These are phyloP conservation scores for Pseudolaguvia tuberculata DNA, from an alignment of 2,113 vertebrate species.

Conservation along the genomic window DNA sequence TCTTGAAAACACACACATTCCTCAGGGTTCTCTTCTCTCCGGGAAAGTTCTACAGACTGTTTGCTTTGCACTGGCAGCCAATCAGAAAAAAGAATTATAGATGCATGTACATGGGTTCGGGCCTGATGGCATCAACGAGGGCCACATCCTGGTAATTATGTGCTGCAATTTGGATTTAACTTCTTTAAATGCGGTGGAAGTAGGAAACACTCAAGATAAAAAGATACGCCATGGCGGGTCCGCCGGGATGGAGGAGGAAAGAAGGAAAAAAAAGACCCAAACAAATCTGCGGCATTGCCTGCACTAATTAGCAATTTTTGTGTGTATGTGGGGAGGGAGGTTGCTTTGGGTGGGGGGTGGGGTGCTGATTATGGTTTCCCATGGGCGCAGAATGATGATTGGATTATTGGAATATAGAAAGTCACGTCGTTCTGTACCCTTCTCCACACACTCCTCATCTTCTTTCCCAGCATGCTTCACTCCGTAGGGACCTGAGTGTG, in stretches of 20 bases:
- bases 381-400: constrained; percentile 49
- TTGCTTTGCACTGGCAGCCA: constrained; percentile 7
- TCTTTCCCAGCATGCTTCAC: constrained; percentile 67
- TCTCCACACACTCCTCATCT: constrained; percentile 56
- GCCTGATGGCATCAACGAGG: constrained; percentile 43
- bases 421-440: constrained; percentile 70
- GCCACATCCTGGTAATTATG: constrained; percentile 53
- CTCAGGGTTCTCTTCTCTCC: constrained; percentile 3
- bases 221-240: constrained; percentile 49
- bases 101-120: constrained; percentile 12
- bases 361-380: constrained; percentile 42
- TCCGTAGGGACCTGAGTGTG: constrained; percentile 73
- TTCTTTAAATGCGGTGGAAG: constrained; percentile 49
- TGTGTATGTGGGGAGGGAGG: constrained; percentile 9
- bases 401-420: constrained; percentile 44
- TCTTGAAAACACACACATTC: constrained; percentile 15
- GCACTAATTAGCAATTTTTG: constrained; percentile 50
- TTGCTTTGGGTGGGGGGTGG: constrained; percentile 19
- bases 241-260: constrained; percentile 42
- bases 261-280: constrained; percentile 45
- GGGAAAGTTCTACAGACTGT: neutral
- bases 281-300: constrained; percentile 45
- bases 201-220: constrained; percentile 54
- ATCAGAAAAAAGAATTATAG: constrained; percentile 3
- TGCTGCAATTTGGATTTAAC: constrained; percentile 52